Evolutionary conservation across 1,140 invertebrate genomes (phyloP).

Genomic region (Drosophila serrata): DNA sequence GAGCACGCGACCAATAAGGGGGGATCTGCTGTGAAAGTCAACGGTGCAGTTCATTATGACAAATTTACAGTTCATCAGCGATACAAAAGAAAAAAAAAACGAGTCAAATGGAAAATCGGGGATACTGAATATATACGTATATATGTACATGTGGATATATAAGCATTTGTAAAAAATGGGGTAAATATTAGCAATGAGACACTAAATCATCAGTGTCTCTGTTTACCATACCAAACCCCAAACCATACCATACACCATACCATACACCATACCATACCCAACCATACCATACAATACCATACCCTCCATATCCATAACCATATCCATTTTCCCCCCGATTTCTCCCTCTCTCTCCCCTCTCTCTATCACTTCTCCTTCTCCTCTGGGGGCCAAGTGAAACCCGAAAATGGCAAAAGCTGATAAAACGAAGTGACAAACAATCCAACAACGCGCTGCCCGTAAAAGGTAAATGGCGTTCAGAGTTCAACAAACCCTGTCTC

Average conservation of each 20-base stretch:
- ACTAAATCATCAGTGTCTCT: slow-evolving; percentile 54
- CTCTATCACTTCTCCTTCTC: not conserved
- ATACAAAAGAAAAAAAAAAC: slow-evolving; percentile 6
- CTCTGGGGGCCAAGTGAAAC: slow-evolving; percentile 40
- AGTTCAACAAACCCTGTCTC: slow-evolving; percentile 37
- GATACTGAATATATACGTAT: not conserved
- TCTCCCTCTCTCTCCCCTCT: not conserved
- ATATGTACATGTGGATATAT: too few relatives aligned
- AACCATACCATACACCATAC: not conserved
- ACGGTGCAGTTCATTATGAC: slow-evolving; percentile 60
- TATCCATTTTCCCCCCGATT: slow-evolving; percentile 10
- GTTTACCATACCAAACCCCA: slow-evolving; percentile 27
- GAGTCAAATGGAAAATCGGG: slow-evolving; percentile 6
- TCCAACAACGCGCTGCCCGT: slow-evolving; percentile 27
- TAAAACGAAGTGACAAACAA: slow-evolving; percentile 50
- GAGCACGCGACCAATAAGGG: slow-evolving; percentile 44
- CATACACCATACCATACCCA: slow-evolving; percentile 20
- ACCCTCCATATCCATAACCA: slow-evolving; percentile 18
- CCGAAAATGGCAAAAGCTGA: slow-evolving; percentile 56
- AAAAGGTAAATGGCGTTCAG: slow-evolving; percentile 45
- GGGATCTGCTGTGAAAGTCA: slow-evolving; percentile 54
- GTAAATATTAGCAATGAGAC: slow-evolving; percentile 56
- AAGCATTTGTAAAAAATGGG: slow-evolving; percentile 9
- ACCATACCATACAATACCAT: not conserved
- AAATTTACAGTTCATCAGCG: slow-evolving; percentile 61